Base-by-base conservation (phyloP, 2,113 vertebrate genomes). In the Platichthys flesus region DNA sequence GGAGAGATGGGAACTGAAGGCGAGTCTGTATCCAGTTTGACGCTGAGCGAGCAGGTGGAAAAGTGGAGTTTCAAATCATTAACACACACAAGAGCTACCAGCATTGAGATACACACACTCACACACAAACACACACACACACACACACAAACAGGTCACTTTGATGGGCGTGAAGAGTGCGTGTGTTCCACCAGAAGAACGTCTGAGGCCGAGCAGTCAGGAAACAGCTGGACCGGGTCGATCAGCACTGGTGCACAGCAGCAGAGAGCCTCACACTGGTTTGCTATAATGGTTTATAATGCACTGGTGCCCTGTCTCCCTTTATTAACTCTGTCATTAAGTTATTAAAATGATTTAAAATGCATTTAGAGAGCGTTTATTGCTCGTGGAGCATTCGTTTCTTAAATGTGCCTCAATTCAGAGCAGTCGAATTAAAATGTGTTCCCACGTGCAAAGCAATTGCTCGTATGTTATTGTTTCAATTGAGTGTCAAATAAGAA, bases 31-130 rank as follows among this genome's bases (percentile, higher is more conserved):
- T 81, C 58, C 74, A 79, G 61, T 78, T 73, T 67, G 63, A 80
- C 76, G 70, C 82, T 67, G 77, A 83, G 74, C 9, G 68, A 84
- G 81, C 78, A 76, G 77, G 75, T 84, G 67, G 76, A 64, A 85
- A 83, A 70, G 58, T 21, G 49, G 59, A 77, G 78, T 76, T 68
- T 83, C 12, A 76, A 71, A 63, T 51, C n/a, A 2, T n/a, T 21
- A 28, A 65, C 69, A 59, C 40, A 64, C 67, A 56, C 62, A 62
- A 63, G 63, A 37, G 2, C 55, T 21, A 61, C 49, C 57, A 71
- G 71, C 66, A 61, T 69, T 64, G 45, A 18, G 5, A 18, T 16
- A 49, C 47, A 49, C 47, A 49, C 47, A 18, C 45, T 15, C 13
- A 47, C 45, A 47, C 2, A 47, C 6, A 31, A 6, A 31, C 26